Conservation (phyloP, 2,888 invertebrate species). For the Volucella zonaria region DNA sequence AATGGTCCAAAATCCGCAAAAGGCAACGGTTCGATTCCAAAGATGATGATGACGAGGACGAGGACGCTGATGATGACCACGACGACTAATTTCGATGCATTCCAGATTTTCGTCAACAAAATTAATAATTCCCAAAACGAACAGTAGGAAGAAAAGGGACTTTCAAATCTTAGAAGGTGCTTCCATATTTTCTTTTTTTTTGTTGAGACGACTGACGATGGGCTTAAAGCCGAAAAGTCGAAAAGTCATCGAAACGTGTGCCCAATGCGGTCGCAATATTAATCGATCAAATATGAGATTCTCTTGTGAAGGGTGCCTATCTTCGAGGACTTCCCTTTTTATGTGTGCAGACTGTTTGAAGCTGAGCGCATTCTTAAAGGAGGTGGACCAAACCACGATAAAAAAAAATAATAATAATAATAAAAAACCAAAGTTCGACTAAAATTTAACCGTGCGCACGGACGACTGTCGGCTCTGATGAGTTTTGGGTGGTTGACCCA, state of each 20-base stretch:
- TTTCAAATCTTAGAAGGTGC: constrained; percentile 29
- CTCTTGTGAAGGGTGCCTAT: constrained; percentile 75
- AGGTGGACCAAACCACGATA: constrained; percentile 33
- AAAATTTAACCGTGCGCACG: constrained; percentile 9
- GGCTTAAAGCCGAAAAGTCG: too few species aligned
- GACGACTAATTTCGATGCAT: constrained; percentile 64
- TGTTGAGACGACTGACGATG: constrained; percentile 33
- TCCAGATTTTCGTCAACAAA: constrained; percentile 70
- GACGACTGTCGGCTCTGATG: constrained; percentile 67
- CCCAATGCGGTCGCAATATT: constrained; percentile 70
- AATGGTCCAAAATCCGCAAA: not conserved
- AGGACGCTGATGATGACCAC: not conserved
- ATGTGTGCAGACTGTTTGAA: constrained; percentile 14
- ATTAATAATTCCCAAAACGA: constrained; percentile 67
- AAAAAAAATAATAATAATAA: constrained; percentile 7
- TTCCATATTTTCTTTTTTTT: constrained; percentile 18
- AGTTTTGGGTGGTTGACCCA: constrained; percentile 75
- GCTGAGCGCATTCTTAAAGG: constrained; percentile 12
- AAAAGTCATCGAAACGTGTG: constrained; percentile 65
- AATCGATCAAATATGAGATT: constrained; percentile 74
- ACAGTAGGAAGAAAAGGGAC: constrained; percentile 8
- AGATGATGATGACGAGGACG: too few species aligned
- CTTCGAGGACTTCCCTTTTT: constrained; percentile 60
- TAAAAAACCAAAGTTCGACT: constrained; percentile 17
- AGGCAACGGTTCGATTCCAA: not conserved